Evolutionary conservation across 2,797 vertebrate species (phyloP), one percentile per base, ranked within the genome.

Genomic region (Enteromius thamalakanensis): DNA sequence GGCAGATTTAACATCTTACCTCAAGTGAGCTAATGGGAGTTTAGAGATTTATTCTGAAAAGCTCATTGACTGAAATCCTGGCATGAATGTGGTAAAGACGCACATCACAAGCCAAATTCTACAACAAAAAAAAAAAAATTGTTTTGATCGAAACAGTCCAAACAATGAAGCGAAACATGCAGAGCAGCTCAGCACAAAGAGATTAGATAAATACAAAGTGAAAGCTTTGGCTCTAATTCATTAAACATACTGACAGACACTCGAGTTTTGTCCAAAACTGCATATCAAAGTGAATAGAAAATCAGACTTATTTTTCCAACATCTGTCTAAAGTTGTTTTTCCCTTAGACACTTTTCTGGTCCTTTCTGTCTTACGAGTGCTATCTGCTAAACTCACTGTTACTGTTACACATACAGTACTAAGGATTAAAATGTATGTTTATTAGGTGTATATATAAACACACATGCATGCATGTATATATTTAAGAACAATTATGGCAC

Each of bases 1-100:
- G 40, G 49, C 67, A 79, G 70, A 79, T 76, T 80, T 78, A 77
- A 82, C 80, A 84, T 76, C 67, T 53, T 74, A 65, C 42, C 68
- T 80, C 53, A 80, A 29, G 26, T 6, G 60, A 72, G 40, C 53
- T 47, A 60, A 69, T 8, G 78, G 58, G 49, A 58, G 53, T 55
- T 42, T 32, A 68, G 32, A 53, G 21, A 69, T 26, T 71, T 37
- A 45, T 60, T 60, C 6, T 32, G 10, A 45, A 72, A 62, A 71
- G 29, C 10, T 40, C 34, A 5, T n/a, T 67, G 45, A 34, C 15
- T 37, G 68, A 72, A 81, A 62, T 42, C 37, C 55, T 64, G 53
- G 26, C 79, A 72, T 23, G 40, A 49, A 19, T 49, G 40, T 72
- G 29, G 55, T 62, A 19, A 49, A 62, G 29, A 64, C 3, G 3